Conservation (phyloP, 2,797 vertebrate genomes). For the Vireo griseus region DNA sequence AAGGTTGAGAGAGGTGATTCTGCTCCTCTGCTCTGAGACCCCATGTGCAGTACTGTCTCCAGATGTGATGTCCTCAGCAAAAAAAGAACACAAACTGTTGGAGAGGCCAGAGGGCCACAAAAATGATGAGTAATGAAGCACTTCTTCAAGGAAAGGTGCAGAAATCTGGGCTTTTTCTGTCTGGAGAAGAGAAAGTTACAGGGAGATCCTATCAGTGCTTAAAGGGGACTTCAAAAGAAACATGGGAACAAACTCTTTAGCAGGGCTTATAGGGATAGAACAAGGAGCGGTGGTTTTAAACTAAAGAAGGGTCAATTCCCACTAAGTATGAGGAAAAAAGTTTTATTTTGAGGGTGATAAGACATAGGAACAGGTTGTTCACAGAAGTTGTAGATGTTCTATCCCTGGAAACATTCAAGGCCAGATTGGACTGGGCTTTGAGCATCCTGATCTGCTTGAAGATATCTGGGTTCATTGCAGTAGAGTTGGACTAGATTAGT, state of each 20-base stretch:
- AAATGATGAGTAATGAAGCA: background rate
- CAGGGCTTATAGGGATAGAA: accelerated
- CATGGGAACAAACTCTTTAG: background rate
- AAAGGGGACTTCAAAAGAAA: background rate
- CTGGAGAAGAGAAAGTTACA: background rate
- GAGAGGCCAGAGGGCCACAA: background rate
- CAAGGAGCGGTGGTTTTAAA: background rate
- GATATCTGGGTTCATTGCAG: background rate
- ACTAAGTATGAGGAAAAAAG: background rate
- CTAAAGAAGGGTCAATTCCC: background rate
- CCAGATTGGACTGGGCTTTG: background rate
- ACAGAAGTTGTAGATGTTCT: background rate
- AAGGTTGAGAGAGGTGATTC: background rate
- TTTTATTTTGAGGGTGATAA: background rate
- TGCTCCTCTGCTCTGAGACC: background rate
- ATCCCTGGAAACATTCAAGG: background rate
- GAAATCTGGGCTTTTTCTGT: accelerated
- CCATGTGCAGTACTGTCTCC: accelerated
- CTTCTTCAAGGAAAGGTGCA: background rate
- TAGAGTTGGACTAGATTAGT: background rate
- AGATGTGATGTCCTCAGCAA: background rate
- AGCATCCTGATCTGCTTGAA: background rate
- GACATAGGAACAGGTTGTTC: background rate
- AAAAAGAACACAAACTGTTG: background rate
- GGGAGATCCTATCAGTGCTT: no score